Base-by-base conservation (phyloP, 2,888 invertebrate species). In the Cephus spinipes region DNA sequence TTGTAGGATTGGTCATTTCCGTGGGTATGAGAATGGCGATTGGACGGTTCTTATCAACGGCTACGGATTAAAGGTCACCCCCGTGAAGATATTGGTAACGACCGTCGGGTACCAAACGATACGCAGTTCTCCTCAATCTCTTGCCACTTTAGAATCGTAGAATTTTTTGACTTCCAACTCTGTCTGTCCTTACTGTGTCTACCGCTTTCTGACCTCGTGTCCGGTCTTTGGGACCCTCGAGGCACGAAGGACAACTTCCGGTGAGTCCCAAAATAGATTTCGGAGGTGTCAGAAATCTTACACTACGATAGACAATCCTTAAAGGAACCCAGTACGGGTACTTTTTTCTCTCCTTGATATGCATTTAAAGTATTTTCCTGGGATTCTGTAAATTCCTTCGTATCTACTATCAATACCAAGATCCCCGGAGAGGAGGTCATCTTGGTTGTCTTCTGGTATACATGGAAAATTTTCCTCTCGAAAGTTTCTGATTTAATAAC, bases 11-110 rank as follows among this genome's bases (percentile, higher is more conserved):
- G 71, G 71, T 33, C 31, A 71, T 71, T 71, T 71, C 71, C 71
- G 31, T 31, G 32, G 71, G 33, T 31, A 33, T 12, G 30, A 71
- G 71, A 71, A 31, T 33, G 31, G 15, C 76, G 79, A 81, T 83
- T 82, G 81, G 84, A 74, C 83, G 79, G 79, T 80, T 78, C 86
- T 89, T 89, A 88, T 89, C 89, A 83, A 83, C 79, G 80, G 79
- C 80, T 80, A 79, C 80, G 80, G 90, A 86, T 89, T 88, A 90
- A 89, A 90, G 90, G 90, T 90, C 90, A 89, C 80, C 84, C 76
- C 82, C 82, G 83, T 81, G 78, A 85, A 87, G 88, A 89, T 89
- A 89, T 86, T 85, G 86, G 83, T 82, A 83, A 83, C 83, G 82
- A 77, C 77, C 81, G 81, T 79, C 83, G 83, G 83, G 81, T 76